A percentile compares a stretch with the other conserved stretches of the same genome.
These are phyloP conservation scores for Nerophis ophidion DNA, from an alignment of 2,113 vertebrate species.

Conservation along the genomic window DNA sequence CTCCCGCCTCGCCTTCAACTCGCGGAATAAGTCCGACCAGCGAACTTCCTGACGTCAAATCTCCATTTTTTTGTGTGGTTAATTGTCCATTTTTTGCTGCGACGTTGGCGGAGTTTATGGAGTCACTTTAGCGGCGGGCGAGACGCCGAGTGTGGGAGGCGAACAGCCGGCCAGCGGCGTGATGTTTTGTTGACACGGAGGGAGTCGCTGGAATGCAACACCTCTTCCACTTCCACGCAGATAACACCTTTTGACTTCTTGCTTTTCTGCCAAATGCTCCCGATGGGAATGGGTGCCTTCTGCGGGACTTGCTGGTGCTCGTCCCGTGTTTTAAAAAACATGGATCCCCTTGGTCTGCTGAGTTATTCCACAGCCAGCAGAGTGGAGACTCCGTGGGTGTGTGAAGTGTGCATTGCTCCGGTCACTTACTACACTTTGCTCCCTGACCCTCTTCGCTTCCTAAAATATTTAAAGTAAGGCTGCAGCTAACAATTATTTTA, in stretches of 20 bases:
- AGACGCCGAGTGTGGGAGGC: neutral
- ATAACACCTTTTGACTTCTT: slow-evolving; percentile 13
- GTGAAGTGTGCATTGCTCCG: slow-evolving; percentile 47
- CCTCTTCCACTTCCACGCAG: neutral
- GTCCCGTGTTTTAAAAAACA: slow-evolving; percentile 28
- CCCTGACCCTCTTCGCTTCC: slow-evolving; percentile 9
- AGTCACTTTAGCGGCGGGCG: slow-evolving; percentile 5
- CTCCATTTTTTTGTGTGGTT: neutral
- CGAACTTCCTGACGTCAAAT: neutral
- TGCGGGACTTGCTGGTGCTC: slow-evolving; percentile 13
- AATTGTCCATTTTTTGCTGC: neutral
- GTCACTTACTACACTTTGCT: slow-evolving; percentile 16
- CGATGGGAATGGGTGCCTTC: slow-evolving; percentile 52
- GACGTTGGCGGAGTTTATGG: neutral
- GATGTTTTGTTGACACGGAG: neutral
- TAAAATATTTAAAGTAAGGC: slow-evolving; percentile 44
- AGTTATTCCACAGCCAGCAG: slow-evolving; percentile 47
- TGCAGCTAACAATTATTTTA: no score
- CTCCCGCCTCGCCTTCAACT: no score
- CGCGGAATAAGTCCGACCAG: neutral
- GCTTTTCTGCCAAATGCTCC: slow-evolving; percentile 38
- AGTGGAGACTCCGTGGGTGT: slow-evolving; percentile 56
- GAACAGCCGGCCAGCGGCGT: neutral
- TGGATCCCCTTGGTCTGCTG: slow-evolving; percentile 46
- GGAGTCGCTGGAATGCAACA: slow-evolving; percentile 26